These are phyloP conservation scores for Schizopygopsis pylzovi DNA, from an alignment of 2,797 vertebrate species.

Conservation along the genomic window DNA sequence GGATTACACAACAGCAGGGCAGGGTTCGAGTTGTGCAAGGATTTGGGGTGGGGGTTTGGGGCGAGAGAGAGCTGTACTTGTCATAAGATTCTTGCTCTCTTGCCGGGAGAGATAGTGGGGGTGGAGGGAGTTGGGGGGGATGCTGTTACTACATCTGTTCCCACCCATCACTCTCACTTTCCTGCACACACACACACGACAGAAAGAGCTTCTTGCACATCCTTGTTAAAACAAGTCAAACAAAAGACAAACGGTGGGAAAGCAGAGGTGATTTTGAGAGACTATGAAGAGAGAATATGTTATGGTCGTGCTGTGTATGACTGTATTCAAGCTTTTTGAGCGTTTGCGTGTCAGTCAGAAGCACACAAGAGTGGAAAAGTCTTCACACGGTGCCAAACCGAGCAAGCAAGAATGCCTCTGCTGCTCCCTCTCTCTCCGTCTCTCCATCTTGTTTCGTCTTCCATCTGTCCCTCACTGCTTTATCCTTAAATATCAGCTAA, in stretches of 20 bases:
- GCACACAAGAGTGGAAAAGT: constrained; percentile 64
- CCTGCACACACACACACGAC: constrained; percentile 44
- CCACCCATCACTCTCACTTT: constrained; percentile 68
- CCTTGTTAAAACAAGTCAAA: constrained; percentile 64
- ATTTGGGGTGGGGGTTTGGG: constrained; percentile 9
- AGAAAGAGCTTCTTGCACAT: constrained; percentile 66
- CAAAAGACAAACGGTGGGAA: constrained; percentile 53
- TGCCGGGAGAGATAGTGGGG: constrained; percentile 50
- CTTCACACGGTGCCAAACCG: constrained; percentile 61
- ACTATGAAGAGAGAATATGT: background rate
- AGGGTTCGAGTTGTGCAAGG: constrained; percentile 54
- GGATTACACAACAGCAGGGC: constrained; percentile 52
- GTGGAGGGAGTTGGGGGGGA: constrained; percentile 34
- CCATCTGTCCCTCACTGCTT: constrained; percentile 18
- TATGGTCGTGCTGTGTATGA: constrained; percentile 29
- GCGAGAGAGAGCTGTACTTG: constrained; percentile 37
- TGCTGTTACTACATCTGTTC: constrained; percentile 76
- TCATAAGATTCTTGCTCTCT: constrained; percentile 54
- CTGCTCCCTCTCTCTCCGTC: constrained; percentile 2
- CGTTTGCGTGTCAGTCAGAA: constrained; percentile 48
- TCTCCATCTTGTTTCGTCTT: constrained; percentile 16
- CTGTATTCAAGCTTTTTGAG: background rate
- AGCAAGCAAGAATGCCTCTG: constrained; percentile 59
- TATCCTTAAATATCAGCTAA: background rate
- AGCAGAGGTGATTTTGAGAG: constrained; percentile 38